Conservation (phyloP, 2,888 invertebrate species). For the Congeria kusceri region DNA sequence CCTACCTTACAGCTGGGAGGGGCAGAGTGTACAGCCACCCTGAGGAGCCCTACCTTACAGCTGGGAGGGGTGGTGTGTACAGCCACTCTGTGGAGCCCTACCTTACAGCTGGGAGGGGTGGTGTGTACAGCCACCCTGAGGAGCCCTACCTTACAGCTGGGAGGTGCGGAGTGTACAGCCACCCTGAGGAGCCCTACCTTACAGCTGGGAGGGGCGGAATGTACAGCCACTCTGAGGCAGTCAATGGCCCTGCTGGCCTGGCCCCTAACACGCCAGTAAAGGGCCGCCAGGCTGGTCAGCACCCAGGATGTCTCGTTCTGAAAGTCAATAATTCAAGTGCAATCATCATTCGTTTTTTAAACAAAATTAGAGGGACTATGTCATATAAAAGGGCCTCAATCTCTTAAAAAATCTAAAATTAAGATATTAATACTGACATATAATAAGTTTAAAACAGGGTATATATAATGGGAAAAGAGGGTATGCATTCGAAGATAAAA, state of each 20-base stretch:
- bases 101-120: constrained; percentile 88
- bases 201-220: constrained; percentile 88
- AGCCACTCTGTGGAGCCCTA: constrained; percentile 90
- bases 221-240: constrained; percentile 91
- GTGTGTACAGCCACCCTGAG: constrained; percentile 90
- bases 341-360: too few relatives aligned
- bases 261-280: constrained; percentile 92
- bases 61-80: constrained; percentile 89
- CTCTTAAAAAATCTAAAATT: too few relatives aligned
- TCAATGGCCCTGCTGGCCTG: constrained; percentile 90
- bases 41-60: constrained; percentile 68
- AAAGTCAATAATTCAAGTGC: too few relatives aligned
- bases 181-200: constrained; percentile 67
- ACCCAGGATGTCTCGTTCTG: constrained; percentile 91
- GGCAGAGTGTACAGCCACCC: too few relatives aligned
- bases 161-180: too few relatives aligned
- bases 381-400: too few relatives aligned
- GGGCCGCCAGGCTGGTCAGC: constrained; percentile 91
- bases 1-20: too few relatives aligned
- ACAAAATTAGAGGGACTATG: too few relatives aligned
- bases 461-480: too few relatives aligned
- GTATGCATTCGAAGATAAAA: too few relatives aligned
- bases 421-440: too few relatives aligned
- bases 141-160: constrained; percentile 91
- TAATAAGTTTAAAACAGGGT: too few relatives aligned